phyloP scores from a whole-genome alignment of 2,888 invertebrate genomes.

The Cerceris ruficornis region DNA sequence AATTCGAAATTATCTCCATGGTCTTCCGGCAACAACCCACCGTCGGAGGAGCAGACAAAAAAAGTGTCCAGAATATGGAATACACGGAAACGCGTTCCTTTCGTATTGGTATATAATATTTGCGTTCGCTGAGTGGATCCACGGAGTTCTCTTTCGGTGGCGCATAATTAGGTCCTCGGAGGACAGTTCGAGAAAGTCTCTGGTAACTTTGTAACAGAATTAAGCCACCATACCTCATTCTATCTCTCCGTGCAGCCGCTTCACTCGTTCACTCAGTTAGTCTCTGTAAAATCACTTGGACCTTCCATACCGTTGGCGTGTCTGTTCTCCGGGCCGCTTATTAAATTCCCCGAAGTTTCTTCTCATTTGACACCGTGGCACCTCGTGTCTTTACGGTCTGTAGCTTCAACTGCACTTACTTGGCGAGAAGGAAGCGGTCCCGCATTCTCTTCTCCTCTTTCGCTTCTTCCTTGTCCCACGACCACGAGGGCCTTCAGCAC shows the following conservation, averaged over 20 bases:
- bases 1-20: too few species aligned
- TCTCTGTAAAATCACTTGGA: slow-evolving; percentile 34
- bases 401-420: slow-evolving; percentile 52
- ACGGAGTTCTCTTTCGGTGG: slow-evolving; percentile 29
- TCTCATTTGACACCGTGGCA: slow-evolving; percentile 58
- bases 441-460: slow-evolving; percentile 16
- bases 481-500: slow-evolving; percentile 60
- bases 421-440: background rate
- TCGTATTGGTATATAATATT: slow-evolving; percentile 34
- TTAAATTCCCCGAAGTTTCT: slow-evolving; percentile 74
- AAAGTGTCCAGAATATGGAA: background rate
- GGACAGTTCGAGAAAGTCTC: slow-evolving; percentile 44
- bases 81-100: slow-evolving; percentile 20
- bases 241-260: slow-evolving; percentile 25
- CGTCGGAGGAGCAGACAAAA: background rate
- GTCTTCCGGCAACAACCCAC: too few species aligned
- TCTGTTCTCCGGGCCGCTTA: slow-evolving; percentile 59
- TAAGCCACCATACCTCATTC: slow-evolving; percentile 42
- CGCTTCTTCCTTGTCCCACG: slow-evolving; percentile 22
- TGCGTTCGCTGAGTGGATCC: slow-evolving; percentile 37
- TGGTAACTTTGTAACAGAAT: slow-evolving; percentile 51
- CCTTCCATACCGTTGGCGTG: slow-evolving; percentile 2
- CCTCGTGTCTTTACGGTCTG: slow-evolving; percentile 47
- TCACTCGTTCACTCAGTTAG: slow-evolving; percentile 13
- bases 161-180: slow-evolving; percentile 57